A percentile compares a stretch with the other conserved stretches of the same genome.
phyloP scores from a whole-genome alignment of 2,888 invertebrate genomes.

The Xanthorhoe spadicearia region DNA sequence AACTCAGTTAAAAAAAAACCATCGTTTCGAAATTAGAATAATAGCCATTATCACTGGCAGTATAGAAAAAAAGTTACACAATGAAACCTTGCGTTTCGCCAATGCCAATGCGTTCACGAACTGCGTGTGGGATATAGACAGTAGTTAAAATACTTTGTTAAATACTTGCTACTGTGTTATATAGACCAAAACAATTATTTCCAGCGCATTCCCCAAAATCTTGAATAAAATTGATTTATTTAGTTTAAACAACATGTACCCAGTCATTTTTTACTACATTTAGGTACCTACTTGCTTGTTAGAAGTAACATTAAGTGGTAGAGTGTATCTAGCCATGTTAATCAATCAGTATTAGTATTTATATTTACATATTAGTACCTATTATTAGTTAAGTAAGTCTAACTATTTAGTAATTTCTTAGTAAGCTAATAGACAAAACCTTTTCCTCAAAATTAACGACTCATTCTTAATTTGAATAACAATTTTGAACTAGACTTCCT shows the following conservation, averaged over 20 bases:
- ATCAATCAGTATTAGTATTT: too few relatives aligned
- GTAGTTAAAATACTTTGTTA: constrained; percentile 39
- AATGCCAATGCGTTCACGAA: constrained; percentile 51
- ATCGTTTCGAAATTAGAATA: constrained; percentile 55
- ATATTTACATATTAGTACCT: too few relatives aligned
- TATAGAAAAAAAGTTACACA: constrained; percentile 48
- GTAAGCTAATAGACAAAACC: not conserved
- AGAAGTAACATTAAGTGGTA: not conserved
- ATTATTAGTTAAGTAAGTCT: too few relatives aligned
- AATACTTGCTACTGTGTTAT: constrained; percentile 50
- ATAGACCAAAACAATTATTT: constrained; percentile 38
- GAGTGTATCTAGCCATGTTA: too few relatives aligned
- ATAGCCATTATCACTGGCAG: constrained; percentile 54
- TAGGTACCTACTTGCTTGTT: too few relatives aligned
- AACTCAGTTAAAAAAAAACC: constrained; percentile 35
- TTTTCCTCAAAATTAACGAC: not conserved
- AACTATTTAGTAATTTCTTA: not conserved
- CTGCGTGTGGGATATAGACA: constrained; percentile 39
- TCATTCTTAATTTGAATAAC: constrained; percentile 8
- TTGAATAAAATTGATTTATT: constrained; percentile 21
- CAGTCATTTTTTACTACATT: not conserved
- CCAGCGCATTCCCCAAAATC: constrained; percentile 27
- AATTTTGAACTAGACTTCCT: constrained; percentile 14
- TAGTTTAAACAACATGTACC: not conserved
- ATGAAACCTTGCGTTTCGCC: constrained; percentile 51